These are phyloP conservation scores for Hoplostethus mediterraneus DNA, from an alignment of 2,797 vertebrate species.

Conservation along the genomic window DNA sequence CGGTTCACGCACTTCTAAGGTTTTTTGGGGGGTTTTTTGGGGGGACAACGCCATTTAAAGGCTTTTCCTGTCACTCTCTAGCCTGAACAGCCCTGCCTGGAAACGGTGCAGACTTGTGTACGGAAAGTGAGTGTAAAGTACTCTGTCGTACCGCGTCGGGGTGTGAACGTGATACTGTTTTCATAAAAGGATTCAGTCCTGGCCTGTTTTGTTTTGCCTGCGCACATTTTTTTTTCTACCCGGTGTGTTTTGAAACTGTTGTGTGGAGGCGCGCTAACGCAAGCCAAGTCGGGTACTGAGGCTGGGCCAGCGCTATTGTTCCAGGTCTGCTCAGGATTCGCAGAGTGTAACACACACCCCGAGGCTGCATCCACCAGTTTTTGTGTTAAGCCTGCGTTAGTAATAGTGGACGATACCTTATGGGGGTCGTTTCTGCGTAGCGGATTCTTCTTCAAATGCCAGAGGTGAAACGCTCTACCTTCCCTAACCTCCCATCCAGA, in stretches of 20 bases:
- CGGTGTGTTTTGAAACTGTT: constrained; percentile 58
- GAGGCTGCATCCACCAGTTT: constrained; percentile 37
- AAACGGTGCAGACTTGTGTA: constrained; percentile 7
- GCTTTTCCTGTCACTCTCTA: neutral
- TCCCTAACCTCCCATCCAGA: constrained; percentile 24
- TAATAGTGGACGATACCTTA: constrained; percentile 6
- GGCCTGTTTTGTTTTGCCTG: constrained; percentile 27
- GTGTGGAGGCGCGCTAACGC: constrained; percentile 30
- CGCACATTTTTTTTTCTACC: constrained; percentile 36
- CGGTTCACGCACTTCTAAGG: constrained; percentile 34
- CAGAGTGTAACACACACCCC: constrained; percentile 49
- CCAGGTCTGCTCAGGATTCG: constrained; percentile 69
- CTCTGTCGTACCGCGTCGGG: neutral
- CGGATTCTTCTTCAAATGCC: constrained; percentile 26
- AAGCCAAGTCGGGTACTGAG: constrained; percentile 48
- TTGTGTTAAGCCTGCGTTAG: constrained; percentile 21
- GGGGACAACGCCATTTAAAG: constrained; percentile 25
- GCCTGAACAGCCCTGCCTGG: constrained; percentile 21
- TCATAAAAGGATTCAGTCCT: constrained; percentile 45
- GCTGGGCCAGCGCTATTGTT: constrained; percentile 61
- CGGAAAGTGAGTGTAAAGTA: constrained; percentile 14
- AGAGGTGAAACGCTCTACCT: constrained; percentile 23
- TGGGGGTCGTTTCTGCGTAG: constrained; percentile 21
- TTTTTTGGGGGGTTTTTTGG: no score
- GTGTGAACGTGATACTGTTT: constrained; percentile 53